These are phyloP conservation scores for Mesitornis unicolor DNA, from an alignment of 2,113 vertebrate species.

Conservation along the genomic window DNA sequence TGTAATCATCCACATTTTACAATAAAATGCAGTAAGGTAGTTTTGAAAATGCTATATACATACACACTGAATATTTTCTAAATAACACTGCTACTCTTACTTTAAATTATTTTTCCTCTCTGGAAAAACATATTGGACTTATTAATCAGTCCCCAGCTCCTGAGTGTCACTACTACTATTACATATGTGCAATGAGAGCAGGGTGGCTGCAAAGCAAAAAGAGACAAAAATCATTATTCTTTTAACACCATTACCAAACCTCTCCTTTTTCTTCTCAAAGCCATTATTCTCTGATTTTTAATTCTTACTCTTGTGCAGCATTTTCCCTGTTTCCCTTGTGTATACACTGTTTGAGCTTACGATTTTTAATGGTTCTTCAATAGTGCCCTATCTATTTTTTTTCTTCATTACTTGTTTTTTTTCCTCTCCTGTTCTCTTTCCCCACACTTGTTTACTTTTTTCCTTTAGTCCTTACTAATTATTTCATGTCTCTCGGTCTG, in stretches of 20 bases:
- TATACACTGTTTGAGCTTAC: neutral
- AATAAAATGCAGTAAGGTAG: neutral
- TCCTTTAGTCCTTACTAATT: neutral
- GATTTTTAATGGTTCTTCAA: slow-evolving; percentile 3
- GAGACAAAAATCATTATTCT: neutral
- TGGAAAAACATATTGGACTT: neutral
- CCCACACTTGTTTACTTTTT: neutral
- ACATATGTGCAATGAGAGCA: neutral
- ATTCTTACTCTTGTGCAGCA: neutral
- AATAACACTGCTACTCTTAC: neutral
- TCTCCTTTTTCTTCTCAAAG: neutral
- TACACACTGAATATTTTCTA: neutral
- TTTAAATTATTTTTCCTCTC: neutral
- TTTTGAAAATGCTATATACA: neutral
- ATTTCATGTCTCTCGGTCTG: neutral
- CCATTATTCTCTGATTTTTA: neutral
- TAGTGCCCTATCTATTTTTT: neutral
- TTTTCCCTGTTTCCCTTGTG: neutral
- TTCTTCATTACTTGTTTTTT: neutral
- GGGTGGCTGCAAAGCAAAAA: neutral
- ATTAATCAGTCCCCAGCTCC: neutral
- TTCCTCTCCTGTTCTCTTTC: neutral
- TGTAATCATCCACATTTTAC: neutral
- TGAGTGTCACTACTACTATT: neutral
- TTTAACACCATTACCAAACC: neutral